Evolutionary conservation across 37 sponge, comb jelly and placozoan species (phyloP), one percentile per base, ranked within the genome.

Genomic region (Ephydatia muelleri): DNA sequence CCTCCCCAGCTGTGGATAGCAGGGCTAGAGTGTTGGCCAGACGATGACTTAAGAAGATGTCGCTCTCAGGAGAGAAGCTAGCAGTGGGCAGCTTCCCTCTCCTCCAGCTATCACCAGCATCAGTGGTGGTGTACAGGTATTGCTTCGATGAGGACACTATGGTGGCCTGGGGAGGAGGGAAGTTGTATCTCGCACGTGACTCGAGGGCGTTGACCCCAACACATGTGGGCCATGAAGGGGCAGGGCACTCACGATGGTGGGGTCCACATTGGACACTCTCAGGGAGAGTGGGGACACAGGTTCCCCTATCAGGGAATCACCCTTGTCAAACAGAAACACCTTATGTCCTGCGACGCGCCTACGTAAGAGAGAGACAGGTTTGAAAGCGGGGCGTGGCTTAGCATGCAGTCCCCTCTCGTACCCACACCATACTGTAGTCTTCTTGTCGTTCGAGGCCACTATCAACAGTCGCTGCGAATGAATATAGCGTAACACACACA

Each of bases 371-470:
- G 11, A 6, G 70, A 6, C 8, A 6, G 5, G 11, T 29, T 6
- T n/a, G 8, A 6, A 68, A 11, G 5, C 8, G 70, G 70, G 70
- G 29, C 5, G 70, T n/a, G 29, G 66, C 19, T 22, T 14, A 65
- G 66, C 19, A 65, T n/a, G 29, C 5, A 3, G 9, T 5, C 28
- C 28, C 12, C 22, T 2, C 5, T 73, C 78, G 37, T 72, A 73
- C 80, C 80, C 86, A n/a, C 80, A 48, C 86, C 86, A 86, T 29
- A 86, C 74, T 8, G 80, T 86, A 66, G 80, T 69, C 2, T 5
- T 21, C 3, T 34, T 33, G 30, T 73, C 72, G 39, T 79, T 73
- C 5, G 86, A 86, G 12, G 86, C 86, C 30, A 86, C 64, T 23
- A 86, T 86, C 66, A 86, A 39, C 6, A 86, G 57, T 38, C 30